Evolutionary conservation across 2,797 vertebrate genomes (phyloP).

Genomic region (Fratercula arctica): DNA sequence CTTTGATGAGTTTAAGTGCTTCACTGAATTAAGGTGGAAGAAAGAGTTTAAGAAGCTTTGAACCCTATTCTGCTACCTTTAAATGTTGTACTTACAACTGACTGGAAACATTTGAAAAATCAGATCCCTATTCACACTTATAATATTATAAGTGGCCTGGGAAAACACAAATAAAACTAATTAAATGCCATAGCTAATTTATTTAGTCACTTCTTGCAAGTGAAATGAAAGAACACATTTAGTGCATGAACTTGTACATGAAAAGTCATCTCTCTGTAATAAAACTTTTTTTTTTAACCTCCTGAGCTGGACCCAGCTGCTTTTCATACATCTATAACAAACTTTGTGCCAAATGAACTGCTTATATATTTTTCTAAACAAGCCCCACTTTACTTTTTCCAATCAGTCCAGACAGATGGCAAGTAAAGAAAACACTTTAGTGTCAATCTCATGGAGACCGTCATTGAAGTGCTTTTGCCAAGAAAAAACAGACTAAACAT

Average conservation of each 20-base stretch:
- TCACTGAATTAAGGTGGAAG: not conserved
- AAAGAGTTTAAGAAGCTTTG: not conserved
- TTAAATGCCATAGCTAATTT: slow-evolving; percentile 43
- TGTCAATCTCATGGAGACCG: slow-evolving; percentile 74
- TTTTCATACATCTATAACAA: slow-evolving; percentile 57
- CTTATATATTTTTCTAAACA: slow-evolving; percentile 68
- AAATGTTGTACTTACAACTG: not conserved
- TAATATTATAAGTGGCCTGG: not conserved
- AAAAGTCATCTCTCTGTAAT: slow-evolving; percentile 42
- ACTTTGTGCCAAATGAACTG: slow-evolving; percentile 50
- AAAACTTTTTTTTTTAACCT: slow-evolving; percentile 28
- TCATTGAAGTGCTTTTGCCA: slow-evolving; percentile 74
- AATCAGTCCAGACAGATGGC: slow-evolving; percentile 77
- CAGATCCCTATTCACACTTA: not conserved
- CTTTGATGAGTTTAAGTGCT: not conserved
- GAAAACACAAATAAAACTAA: slow-evolving; percentile 50
- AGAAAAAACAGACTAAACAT: slow-evolving; percentile 80
- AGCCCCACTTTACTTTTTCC: slow-evolving; percentile 65
- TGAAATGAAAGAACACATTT: slow-evolving; percentile 21
- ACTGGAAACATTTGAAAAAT: not conserved
- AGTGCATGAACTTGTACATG: slow-evolving; percentile 4
- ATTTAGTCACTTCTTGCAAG: slow-evolving; percentile 40
- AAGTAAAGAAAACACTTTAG: slow-evolving; percentile 77
- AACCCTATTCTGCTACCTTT: not conserved
- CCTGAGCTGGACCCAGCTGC: slow-evolving; percentile 26